phyloP scores from a whole-genome alignment of 2,888 invertebrate genomes.

The Lepidocyrtinus sp. region DNA sequence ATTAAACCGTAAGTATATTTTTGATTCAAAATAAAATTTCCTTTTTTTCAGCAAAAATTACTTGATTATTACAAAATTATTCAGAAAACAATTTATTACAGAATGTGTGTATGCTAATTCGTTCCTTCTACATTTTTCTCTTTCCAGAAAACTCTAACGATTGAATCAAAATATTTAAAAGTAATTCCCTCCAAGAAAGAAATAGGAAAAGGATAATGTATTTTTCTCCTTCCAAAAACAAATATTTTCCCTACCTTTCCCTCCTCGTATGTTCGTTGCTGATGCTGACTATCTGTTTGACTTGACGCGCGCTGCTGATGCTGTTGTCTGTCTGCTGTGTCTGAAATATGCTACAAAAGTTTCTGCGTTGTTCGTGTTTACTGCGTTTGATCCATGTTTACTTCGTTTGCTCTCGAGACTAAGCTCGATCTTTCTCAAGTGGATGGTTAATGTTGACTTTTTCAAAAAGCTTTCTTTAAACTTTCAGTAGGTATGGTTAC shows the following conservation, averaged over 20 bases:
- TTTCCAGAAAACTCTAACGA: not conserved
- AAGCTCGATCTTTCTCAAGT: too few species aligned
- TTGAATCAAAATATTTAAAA: not conserved
- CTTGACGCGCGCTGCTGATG: constrained; percentile 21
- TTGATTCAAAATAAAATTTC: too few species aligned
- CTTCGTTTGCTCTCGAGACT: not conserved
- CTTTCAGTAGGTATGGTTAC: too few species aligned
- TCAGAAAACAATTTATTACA: too few species aligned
- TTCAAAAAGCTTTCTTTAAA: too few species aligned
- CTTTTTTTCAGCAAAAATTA: too few species aligned
- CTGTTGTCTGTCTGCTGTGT: constrained; percentile 38
- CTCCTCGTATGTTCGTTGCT: constrained; percentile 19
- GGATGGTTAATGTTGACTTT: too few species aligned
- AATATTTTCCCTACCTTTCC: not conserved
- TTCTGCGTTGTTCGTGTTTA: not conserved
- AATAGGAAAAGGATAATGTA: not conserved
- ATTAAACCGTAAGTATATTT: too few species aligned
- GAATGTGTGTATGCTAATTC: not conserved
- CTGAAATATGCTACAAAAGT: not conserved
- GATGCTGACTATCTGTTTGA: not conserved
- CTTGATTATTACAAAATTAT: too few species aligned
- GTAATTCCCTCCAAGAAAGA: not conserved
- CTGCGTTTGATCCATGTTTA: not conserved
- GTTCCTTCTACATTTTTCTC: not conserved
- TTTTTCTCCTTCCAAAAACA: too few species aligned